Base-by-base conservation (phyloP, 2,113 vertebrate species). In the Ornithorhynchus anatinus region DNA sequence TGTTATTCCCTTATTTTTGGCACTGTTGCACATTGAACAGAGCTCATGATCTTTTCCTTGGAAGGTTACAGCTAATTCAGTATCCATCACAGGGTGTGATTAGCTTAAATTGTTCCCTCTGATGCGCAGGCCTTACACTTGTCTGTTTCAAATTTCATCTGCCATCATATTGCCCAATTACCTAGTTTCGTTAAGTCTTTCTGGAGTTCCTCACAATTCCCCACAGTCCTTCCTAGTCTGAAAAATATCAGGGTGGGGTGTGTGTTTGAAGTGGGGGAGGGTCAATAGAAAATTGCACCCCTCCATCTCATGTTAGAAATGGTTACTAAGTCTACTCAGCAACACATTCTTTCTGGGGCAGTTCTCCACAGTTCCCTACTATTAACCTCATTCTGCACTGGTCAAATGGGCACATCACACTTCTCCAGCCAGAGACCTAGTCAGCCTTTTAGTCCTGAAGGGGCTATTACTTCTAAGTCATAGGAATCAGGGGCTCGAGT, bases 1-100 rank as follows among this genome's bases (percentile, higher is more conserved):
- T 72, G 83, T 85, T 75, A 87, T 81, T 85, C 84, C 72, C 86
- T 85, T 75, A 87, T 81, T 85, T 85, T 84, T 81, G 77, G 82
- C 63, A 73, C 70, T 42, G 57, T 64, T 75, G 69, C 75, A 80
- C 80, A 84, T 31, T 80, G 86, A 87, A 67, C 72, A 80, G 79
- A 81, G 78, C 83, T 85, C 73, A 68, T 59, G 80, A 75, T 81
- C 80, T 81, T 68, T 72, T 75, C 54, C 78, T 68, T 72, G 67
- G 60, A 77, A 85, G 83, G 83, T 84, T 79, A 75, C 43, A 60
- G 72, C 78, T 85, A 85, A 85, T 85, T 87, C 83, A 80, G 64
- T 80, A 61, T 42, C 85, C 80, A 85, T 87, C 86, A 84, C 75
- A 68, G 64, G 61, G 75, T 72, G 33, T 85, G 80, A 87, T 85